phyloP scores from a whole-genome alignment of 2,113 vertebrate genomes.

The Hylia prasina region DNA sequence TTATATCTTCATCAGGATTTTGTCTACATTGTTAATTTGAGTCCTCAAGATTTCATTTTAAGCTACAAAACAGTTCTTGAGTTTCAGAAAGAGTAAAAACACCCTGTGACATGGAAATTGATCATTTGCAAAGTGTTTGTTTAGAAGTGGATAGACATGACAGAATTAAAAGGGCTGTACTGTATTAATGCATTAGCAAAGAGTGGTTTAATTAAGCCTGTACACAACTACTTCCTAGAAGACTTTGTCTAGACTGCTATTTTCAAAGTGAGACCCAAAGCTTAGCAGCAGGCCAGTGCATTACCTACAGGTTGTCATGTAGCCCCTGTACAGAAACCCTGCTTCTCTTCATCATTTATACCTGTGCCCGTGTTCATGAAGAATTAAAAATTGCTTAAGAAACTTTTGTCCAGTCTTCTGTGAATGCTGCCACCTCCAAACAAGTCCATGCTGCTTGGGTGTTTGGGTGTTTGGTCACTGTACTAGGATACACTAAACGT shows the following conservation, averaged over 20 bases:
- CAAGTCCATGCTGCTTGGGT: not conserved
- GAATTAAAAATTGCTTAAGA: not conserved
- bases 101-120: not conserved
- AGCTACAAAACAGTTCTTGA: not conserved
- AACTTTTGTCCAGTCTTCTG: not conserved
- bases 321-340: not conserved
- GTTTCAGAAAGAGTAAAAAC: not conserved
- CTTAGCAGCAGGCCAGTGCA: not conserved
- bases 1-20: not conserved
- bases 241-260: not conserved
- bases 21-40: not conserved
- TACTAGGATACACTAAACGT: not conserved
- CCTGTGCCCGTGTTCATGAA: not conserved
- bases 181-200: not conserved
- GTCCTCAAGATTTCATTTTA: not conserved
- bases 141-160: not conserved
- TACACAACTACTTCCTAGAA: not conserved
- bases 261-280: not conserved
- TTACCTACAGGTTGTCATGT: not conserved
- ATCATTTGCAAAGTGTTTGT: not conserved
- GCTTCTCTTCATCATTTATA: not conserved
- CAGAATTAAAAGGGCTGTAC: not conserved
- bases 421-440: not conserved
- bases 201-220: not conserved
- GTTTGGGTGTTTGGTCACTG: not conserved